A percentile compares a stretch with the other conserved stretches of the same genome.
Evolutionary conservation across 2,797 vertebrate genomes (phyloP).

Genomic region (Calcarius lapponicus): DNA sequence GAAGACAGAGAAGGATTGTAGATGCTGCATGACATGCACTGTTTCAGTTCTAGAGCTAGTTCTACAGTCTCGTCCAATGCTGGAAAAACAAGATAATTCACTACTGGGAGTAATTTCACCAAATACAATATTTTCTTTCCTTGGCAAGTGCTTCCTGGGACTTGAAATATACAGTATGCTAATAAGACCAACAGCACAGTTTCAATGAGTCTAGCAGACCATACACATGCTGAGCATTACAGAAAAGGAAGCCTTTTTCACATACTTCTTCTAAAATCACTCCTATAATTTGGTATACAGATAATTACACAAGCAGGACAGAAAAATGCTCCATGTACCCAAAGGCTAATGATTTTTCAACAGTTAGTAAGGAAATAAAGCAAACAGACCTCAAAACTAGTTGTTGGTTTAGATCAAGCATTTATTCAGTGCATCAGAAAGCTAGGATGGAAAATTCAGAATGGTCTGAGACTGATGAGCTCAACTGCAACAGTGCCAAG

Average conservation of each 20-base stretch:
- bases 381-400: not conserved
- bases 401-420: not conserved
- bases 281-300: not conserved
- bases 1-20: not conserved
- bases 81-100: not conserved
- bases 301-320: not conserved
- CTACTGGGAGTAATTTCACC: not conserved
- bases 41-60: not conserved
- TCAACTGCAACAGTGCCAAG: not conserved
- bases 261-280: not conserved
- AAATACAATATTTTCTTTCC: not conserved
- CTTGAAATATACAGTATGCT: not conserved
- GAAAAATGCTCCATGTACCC: not conserved
- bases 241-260: not conserved
- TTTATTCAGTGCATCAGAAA: not conserved
- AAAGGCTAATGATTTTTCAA: not conserved
- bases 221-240: rapidly evolving
- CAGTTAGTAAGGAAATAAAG: not conserved
- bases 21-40: not conserved
- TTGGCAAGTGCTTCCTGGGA: not conserved
- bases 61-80: not conserved
- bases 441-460: not conserved
- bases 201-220: not conserved
- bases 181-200: not conserved
- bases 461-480: not conserved